phyloP scores from a whole-genome alignment of 2,888 invertebrate species.

The Cotesia congregata region DNA sequence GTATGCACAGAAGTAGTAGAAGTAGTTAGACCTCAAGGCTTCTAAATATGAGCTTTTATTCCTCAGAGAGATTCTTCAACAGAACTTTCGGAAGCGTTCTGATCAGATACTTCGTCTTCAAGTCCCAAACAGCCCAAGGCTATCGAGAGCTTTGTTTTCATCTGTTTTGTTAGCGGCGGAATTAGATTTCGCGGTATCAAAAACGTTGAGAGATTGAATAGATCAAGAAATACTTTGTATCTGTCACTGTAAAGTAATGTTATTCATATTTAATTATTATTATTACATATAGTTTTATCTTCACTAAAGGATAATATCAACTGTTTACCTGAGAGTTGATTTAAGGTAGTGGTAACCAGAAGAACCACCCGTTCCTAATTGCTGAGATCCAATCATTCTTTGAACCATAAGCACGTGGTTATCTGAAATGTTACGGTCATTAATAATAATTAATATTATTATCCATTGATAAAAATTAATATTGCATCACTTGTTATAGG shows the following conservation, averaged over 20 bases:
- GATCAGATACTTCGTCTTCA: constrained; percentile 52
- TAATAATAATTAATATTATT: no score
- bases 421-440: constrained; percentile 74
- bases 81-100: constrained; percentile 59
- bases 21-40: not conserved
- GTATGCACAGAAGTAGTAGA: not conserved
- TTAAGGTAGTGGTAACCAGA: constrained; percentile 98
- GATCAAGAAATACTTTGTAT: constrained; percentile 97
- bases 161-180: constrained; percentile 86
- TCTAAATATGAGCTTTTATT: not conserved
- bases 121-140: constrained; percentile 75
- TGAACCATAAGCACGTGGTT: constrained; percentile 99
- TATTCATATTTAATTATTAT: constrained; percentile 5
- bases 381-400: constrained; percentile 97
- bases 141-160: constrained; percentile 82
- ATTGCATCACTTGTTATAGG: no score
- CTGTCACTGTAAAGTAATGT: constrained; percentile 83
- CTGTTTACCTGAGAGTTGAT: constrained; percentile 89
- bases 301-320: not conserved
- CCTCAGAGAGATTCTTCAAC: constrained; percentile 55
- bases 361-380: constrained; percentile 96
- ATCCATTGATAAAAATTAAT: no score
- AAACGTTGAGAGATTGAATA: constrained; percentile 97
- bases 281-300: constrained; percentile 1
- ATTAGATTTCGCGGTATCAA: constrained; percentile 92